Evolutionary conservation across 2,797 vertebrate genomes (phyloP).

Genomic region (Spondyliosoma cantharus): DNA sequence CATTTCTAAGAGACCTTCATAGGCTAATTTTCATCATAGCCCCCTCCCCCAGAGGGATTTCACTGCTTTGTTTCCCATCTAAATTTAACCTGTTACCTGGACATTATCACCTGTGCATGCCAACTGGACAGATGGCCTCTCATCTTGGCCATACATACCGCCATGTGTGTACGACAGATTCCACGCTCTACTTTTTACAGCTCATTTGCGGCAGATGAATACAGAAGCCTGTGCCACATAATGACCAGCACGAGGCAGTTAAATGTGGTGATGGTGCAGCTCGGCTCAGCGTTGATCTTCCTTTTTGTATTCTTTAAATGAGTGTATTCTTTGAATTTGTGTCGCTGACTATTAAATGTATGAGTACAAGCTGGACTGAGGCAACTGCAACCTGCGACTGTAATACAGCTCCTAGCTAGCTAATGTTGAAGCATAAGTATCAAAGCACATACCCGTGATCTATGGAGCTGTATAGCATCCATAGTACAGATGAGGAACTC

Average conservation of each 20-base stretch:
- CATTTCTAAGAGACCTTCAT: constrained; percentile 61
- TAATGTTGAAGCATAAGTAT: neutral
- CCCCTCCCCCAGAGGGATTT: constrained; percentile 32
- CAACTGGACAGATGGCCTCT: constrained; percentile 61
- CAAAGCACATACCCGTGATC: neutral
- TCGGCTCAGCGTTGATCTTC: constrained; percentile 6
- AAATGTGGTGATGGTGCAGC: constrained; percentile 27
- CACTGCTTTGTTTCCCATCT: constrained; percentile 45
- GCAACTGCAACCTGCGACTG: constrained; percentile 7
- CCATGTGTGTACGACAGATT: constrained; percentile 9
- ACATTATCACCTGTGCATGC: constrained; percentile 51
- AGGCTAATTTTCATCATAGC: constrained; percentile 33
- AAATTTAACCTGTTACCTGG: constrained; percentile 52
- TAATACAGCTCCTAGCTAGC: neutral
- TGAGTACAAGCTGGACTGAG: neutral
- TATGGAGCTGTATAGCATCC: neutral
- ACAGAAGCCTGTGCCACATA: constrained; percentile 26
- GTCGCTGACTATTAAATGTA: neutral
- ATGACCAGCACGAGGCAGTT: constrained; percentile 25
- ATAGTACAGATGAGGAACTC: constrained; percentile 9
- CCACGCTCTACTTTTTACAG: constrained; percentile 14
- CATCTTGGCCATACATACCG: constrained; percentile 18
- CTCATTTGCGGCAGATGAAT: constrained; percentile 44
- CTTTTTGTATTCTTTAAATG: constrained; percentile 18
- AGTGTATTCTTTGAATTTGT: too few relatives aligned